Evolutionary conservation across 2,113 vertebrate species (phyloP), one percentile per base, ranked within the genome.

Genomic region (Terrapene triunguis): DNA sequence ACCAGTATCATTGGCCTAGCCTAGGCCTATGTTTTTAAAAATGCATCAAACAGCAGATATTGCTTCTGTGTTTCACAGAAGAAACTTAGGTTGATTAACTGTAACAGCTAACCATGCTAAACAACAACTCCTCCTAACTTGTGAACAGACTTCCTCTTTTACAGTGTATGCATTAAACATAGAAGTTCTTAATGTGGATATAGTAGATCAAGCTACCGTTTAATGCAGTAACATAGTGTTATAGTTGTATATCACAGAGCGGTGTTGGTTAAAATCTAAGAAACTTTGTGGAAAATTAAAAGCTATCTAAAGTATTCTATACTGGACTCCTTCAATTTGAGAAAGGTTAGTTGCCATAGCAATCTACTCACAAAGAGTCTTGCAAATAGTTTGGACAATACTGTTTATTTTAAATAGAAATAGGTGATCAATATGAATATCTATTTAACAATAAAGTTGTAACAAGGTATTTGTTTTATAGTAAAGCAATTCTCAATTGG

Each of bases 341-440:
- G 47, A 14, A 32, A 76, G 10, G 8, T 80, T 25, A 88, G 90
- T 96, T 89, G 47, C 59, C 80, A 92, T 89, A 91, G 91, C 82
- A 97, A 96, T 92, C 55, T 1, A 3, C 14, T 51, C 80, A 90
- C 76, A 84, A 90, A 80, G 44, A 89, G 54, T 74, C 44, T n/a
- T 96, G 94, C 82, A 96, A 48, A 96, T 54, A 92, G 55, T 76
- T 83, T 90, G 79, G n/a, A 57, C 83, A 27, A 19, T 85, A n/a
- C 17, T 84, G 88, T 89, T 89, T 85, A 59, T 89, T 95, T 84
- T 82, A 93, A 94, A 84, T 80, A 91, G 88, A 94, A 59, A 14
- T 55, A 12, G 0, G 0, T 1, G 3, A 86, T 93, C 76, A 95
- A 29, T 89, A 87, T 53, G 79, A 87, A 89, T 59, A 38, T 22